phyloP scores from a whole-genome alignment of 1,140 invertebrate species.

The Papilio polytes region DNA sequence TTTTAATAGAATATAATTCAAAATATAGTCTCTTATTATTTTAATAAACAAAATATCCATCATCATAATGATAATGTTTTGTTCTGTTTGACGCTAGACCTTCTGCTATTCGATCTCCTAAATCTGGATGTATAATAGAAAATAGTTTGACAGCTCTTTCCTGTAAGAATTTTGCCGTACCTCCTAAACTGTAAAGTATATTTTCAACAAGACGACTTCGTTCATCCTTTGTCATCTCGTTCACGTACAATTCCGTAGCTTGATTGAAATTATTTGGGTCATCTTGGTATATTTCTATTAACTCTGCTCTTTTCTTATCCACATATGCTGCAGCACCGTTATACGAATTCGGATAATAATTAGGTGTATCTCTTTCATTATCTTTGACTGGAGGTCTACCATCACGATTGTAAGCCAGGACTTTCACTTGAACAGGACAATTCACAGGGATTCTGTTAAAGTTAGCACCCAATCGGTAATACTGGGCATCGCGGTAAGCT shows the following conservation, averaged over 20 bases:
- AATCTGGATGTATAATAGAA: constrained; percentile 86
- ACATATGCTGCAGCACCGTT: constrained; percentile 87
- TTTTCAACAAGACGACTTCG: constrained; percentile 91
- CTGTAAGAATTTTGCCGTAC: constrained; percentile 92
- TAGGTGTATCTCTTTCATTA: constrained; percentile 92
- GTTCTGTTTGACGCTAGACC: constrained; percentile 82
- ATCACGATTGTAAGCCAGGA: constrained; percentile 94
- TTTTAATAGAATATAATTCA: not conserved
- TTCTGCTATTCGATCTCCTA: constrained; percentile 86
- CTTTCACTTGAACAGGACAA: constrained; percentile 89
- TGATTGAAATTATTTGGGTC: constrained; percentile 94
- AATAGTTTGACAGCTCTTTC: constrained; percentile 91
- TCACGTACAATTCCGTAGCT: constrained; percentile 90
- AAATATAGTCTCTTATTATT: constrained; percentile 10
- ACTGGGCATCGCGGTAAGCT: constrained; percentile 94
- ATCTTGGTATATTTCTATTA: constrained; percentile 83
- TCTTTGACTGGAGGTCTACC: constrained; percentile 88
- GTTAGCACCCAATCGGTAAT: constrained; percentile 94
- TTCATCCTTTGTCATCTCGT: constrained; percentile 90
- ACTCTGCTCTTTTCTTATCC: constrained; percentile 76
- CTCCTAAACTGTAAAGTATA: constrained; percentile 89
- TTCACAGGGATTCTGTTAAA: constrained; percentile 95
- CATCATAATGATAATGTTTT: constrained; percentile 57
- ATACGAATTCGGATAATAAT: constrained; percentile 98
- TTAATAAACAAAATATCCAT: constrained; percentile 11